phyloP scores from a whole-genome alignment of 2,797 vertebrate species.

The Hippopotamyrus pictus region DNA sequence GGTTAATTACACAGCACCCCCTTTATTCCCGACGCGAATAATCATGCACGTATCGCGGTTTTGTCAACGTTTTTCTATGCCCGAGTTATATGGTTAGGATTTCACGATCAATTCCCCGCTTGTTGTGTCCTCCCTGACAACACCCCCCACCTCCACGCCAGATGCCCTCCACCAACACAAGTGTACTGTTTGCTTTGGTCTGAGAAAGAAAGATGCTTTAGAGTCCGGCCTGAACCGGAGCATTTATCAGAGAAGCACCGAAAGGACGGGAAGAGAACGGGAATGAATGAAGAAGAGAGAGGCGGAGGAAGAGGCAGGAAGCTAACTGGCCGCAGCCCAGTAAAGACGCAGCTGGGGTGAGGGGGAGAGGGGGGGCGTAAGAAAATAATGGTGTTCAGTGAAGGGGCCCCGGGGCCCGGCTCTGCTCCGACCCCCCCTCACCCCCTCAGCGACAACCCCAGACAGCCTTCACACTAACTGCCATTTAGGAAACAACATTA shows the following conservation, averaged over 20 bases:
- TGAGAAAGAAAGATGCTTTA: constrained; percentile 49
- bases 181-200: background rate
- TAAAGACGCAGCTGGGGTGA: background rate
- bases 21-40: background rate
- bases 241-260: constrained; percentile 21
- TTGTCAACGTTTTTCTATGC: background rate
- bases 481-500: constrained; percentile 38
- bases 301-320: constrained; percentile 3
- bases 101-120: background rate
- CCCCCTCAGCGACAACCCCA: constrained; percentile 12
- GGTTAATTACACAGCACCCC: constrained; percentile 8
- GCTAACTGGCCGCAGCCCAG: background rate
- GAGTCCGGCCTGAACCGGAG: constrained; percentile 54
- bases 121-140: background rate
- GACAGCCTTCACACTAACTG: constrained; percentile 34
- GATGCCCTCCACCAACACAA: background rate
- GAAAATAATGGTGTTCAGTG: constrained; percentile 35
- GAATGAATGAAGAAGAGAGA: constrained; percentile 38
- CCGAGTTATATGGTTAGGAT: background rate
- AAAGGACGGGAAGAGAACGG: constrained; percentile 35
- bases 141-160: background rate
- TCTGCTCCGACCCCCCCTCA: constrained; percentile 13
- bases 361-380: constrained; percentile 17
- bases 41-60: background rate
- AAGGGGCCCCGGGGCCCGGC: constrained; percentile 31